Base-by-base conservation (phyloP, 2,113 vertebrate genomes). In the Periophthalmus modestus region DNA sequence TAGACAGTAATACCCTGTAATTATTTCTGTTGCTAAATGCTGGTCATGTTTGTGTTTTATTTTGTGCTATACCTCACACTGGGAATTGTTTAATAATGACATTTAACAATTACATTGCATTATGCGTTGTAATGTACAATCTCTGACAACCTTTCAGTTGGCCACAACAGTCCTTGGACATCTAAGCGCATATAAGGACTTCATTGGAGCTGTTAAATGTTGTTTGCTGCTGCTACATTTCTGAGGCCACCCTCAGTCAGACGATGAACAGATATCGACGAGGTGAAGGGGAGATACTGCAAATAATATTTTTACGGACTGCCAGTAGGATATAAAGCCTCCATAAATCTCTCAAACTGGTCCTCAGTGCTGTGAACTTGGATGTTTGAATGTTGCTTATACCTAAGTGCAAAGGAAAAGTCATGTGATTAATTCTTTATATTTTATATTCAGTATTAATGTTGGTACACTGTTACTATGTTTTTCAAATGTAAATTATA, bases 401-500 rank as follows among this genome's bases (percentile, higher is more conserved):
- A 87, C 87, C 93, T 94, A 92, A 95, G 75, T 89, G 88, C 91
- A 95, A 94, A 85, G 87, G 87, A 94, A 88, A 81, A 89, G 93
- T 95, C 94, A 94, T 96, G 94, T 96, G 94, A 96, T 95, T 95
- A 96, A 94, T 96, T 96, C 93, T 95, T 94, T 98, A 94, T 96
- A 96, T 98, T 97, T 97, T 98, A 95, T 98, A 96, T 93, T 95
- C 94, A 94, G 95, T 98, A 97, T 97, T 97, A 96, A 95, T 98
- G 96, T 96, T 93, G 95, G 94, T 96, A 96, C 96, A 97, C 95
- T 98, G 96, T 97, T 98, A 95, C 94, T 93, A 93, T 94, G 93
- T 95, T 94, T 94, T 92, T 89, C 94, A 95, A 95, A 95, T 97
- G 96, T 98, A 97, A 98, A 96, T 98, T 96, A 97, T 98, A 97